A percentile compares a stretch with the other conserved stretches of the same genome.
phyloP scores from a whole-genome alignment of 2,797 vertebrate species.

The Sebastes baramenuke region DNA sequence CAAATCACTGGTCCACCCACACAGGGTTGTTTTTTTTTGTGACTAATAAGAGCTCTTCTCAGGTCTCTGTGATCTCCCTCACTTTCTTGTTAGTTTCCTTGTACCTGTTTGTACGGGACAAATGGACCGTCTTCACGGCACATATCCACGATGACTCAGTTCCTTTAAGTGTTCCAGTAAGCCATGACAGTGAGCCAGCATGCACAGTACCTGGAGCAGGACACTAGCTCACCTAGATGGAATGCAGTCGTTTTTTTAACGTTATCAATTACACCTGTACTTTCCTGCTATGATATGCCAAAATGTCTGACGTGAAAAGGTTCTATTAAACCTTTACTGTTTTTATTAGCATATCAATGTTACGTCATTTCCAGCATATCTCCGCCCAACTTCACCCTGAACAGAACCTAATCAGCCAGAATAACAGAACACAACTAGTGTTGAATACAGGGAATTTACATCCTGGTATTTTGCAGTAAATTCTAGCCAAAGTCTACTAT shows the following conservation, averaged over 20 bases:
- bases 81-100: neutral
- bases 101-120: neutral
- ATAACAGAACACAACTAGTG: neutral
- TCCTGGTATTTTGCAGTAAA: neutral
- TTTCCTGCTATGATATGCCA: neutral
- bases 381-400: neutral
- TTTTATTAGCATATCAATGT: neutral
- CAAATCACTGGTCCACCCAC: neutral
- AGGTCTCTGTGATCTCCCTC: neutral
- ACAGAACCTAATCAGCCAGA: neutral
- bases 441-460: neutral
- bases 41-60: neutral
- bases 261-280: neutral
- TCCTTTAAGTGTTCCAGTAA: neutral
- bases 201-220: neutral
- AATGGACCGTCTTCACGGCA: neutral
- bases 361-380: neutral
- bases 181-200: neutral
- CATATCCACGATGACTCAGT: neutral
- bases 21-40: neutral
- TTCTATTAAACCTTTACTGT: neutral
- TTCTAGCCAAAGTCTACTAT: neutral
- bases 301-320: neutral
- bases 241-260: neutral
- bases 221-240: neutral